Conservation (phyloP, 2,888 invertebrate genomes). For the Drosophila seclusa region DNA sequence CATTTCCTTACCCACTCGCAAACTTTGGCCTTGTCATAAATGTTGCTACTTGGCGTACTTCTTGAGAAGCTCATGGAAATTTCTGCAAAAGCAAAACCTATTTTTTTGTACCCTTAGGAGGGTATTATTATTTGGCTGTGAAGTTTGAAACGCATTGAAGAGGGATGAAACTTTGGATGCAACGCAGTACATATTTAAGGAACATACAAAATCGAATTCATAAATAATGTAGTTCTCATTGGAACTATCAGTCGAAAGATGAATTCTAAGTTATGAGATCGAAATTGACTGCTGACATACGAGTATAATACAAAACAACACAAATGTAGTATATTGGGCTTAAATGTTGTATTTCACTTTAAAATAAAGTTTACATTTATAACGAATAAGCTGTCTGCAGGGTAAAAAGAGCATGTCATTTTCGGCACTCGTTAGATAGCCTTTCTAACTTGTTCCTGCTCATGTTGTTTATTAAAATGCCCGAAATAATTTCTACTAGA, state of each 20-base stretch:
- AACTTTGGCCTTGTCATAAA: slow-evolving; percentile 4
- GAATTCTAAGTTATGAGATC: neutral
- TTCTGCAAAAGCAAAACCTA: slow-evolving; percentile 33
- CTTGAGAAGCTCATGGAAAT: slow-evolving; percentile 38
- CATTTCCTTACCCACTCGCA: neutral
- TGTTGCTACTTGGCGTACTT: slow-evolving; percentile 23
- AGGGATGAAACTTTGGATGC: neutral
- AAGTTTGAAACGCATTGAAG: neutral
- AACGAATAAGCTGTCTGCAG: neutral
- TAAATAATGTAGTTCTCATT: neutral
- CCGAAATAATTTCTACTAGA: slow-evolving; percentile 68
- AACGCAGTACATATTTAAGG: neutral
- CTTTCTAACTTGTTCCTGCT: slow-evolving; percentile 5
- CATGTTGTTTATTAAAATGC: slow-evolving; percentile 74
- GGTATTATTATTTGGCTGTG: neutral
- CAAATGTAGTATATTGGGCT: neutral
- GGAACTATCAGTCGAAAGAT: neutral
- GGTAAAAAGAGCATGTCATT: neutral
- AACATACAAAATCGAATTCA: neutral
- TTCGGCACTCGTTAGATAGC: neutral
- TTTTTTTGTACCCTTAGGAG: slow-evolving; percentile 10
- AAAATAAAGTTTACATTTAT: neutral
- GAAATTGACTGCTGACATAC: neutral
- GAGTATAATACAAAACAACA: no score
- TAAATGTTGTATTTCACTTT: neutral